A percentile compares a stretch with the other conserved stretches of the same genome.
Evolutionary conservation across 2,888 invertebrate species (phyloP).

Genomic region (Cactoblastis cactorum): DNA sequence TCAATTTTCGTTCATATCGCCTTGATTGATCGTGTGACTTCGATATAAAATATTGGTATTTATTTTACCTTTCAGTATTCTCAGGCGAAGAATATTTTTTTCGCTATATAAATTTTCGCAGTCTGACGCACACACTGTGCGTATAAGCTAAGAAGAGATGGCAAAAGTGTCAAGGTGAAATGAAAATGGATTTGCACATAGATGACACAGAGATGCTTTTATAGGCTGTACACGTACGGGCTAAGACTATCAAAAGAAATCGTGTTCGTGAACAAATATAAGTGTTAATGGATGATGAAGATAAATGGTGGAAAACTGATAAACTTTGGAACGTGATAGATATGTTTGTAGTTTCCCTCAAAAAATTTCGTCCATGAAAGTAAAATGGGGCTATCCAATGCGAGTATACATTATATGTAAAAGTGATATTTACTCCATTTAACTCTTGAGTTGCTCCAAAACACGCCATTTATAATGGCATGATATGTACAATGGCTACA

Average conservation of each 20-base stretch:
- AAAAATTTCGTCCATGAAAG: too few relatives aligned
- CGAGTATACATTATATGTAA: too few relatives aligned
- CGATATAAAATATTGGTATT: constrained; percentile 15
- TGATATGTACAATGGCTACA: background rate
- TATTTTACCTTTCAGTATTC: constrained; percentile 8
- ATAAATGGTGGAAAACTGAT: constrained; percentile 9
- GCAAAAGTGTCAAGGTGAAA: constrained; percentile 25
- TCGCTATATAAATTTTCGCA: background rate
- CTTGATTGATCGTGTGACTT: constrained; percentile 10
- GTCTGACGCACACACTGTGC: background rate
- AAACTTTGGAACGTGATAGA: background rate
- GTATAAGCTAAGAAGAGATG: constrained; percentile 14
- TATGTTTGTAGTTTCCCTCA: too few relatives aligned
- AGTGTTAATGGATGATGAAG: constrained; percentile 29
- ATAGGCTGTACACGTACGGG: constrained; percentile 40
- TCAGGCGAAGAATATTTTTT: background rate
- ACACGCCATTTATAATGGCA: too few relatives aligned
- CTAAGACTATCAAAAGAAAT: constrained; percentile 38
- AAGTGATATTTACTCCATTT: too few relatives aligned
- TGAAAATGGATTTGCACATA: constrained; percentile 18
- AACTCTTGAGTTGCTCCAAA: too few relatives aligned
- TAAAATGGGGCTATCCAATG: too few relatives aligned
- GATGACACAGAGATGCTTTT: constrained; percentile 21
- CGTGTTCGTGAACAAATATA: constrained; percentile 53
- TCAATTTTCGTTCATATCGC: constrained; percentile 16